Evolutionary conservation across 2,113 vertebrate genomes (phyloP).

Genomic region (Cyanistes caeruleus): DNA sequence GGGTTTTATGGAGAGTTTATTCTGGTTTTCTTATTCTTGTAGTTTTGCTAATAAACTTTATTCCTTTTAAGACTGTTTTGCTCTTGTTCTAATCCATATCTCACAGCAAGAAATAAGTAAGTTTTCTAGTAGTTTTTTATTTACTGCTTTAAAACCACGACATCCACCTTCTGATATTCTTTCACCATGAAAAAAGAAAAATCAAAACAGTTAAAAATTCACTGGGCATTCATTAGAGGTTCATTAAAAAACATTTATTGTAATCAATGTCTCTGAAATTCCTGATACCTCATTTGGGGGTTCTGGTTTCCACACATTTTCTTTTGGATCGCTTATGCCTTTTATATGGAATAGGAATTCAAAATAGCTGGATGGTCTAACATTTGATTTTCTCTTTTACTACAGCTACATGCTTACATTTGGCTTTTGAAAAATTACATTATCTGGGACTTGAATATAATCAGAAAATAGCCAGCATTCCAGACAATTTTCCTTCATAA

Average conservation of each 20-base stretch:
- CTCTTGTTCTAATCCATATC: too few relatives aligned
- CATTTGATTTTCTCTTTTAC: not conserved
- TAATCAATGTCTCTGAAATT: not conserved
- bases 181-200: not conserved
- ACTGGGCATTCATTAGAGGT: not conserved
- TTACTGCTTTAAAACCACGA: too few relatives aligned
- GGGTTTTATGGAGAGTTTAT: too few relatives aligned
- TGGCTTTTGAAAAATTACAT: not conserved
- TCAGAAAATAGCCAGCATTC: not conserved
- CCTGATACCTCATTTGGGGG: not conserved
- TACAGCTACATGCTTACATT: not conserved
- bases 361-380: not conserved
- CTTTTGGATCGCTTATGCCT: accelerated
- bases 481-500: not conserved
- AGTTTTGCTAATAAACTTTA: too few relatives aligned
- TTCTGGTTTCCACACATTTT: not conserved
- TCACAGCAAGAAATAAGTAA: too few relatives aligned
- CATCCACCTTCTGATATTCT: not conserved
- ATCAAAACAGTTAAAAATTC: not conserved
- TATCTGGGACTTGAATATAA: not conserved
- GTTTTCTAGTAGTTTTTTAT: too few relatives aligned
- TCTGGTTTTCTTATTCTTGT: too few relatives aligned
- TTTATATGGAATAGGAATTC: not conserved
- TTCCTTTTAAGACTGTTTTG: too few relatives aligned
- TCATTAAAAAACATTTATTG: not conserved